Conservation (phyloP, 64 coral and sea anemone genomes). For the Orbicella faveolata region DNA sequence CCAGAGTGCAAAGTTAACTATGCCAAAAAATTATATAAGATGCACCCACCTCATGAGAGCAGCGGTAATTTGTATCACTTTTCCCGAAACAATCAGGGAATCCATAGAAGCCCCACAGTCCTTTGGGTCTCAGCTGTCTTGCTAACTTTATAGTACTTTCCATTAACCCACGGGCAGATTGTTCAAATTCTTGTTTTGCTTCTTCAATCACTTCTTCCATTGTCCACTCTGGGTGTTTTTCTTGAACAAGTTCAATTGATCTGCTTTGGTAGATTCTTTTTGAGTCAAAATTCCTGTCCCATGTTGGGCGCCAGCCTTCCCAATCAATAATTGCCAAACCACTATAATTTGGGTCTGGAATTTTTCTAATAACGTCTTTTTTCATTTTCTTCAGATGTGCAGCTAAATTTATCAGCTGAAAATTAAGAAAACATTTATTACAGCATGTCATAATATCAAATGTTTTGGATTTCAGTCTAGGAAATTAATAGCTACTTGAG, state of each 20-base stretch:
- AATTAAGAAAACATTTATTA: background rate
- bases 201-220: slow-evolving; percentile 68
- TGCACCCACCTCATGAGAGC: slow-evolving; percentile 67
- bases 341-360: slow-evolving; percentile 77
- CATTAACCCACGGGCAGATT: slow-evolving; percentile 77
- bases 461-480: background rate
- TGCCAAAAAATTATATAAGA: too few relatives aligned
- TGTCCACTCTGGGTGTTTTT: slow-evolving; percentile 73
- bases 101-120: slow-evolving; percentile 96
- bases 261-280: slow-evolving; percentile 82
- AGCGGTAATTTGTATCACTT: slow-evolving; percentile 63
- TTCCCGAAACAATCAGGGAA: slow-evolving; percentile 93
- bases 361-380: slow-evolving; percentile 77
- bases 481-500: slow-evolving; percentile 8
- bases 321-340: slow-evolving; percentile 95
- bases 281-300: slow-evolving; percentile 87
- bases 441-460: background rate
- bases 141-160: slow-evolving; percentile 72
- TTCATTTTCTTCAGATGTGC: slow-evolving; percentile 77
- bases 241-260: slow-evolving; percentile 78
- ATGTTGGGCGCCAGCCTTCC: slow-evolving; percentile 94
- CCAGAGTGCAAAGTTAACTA: too few relatives aligned
- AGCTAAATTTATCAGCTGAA: slow-evolving; percentile 71
- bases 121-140: slow-evolving; percentile 79
- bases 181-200: slow-evolving; percentile 84